phyloP scores from a whole-genome alignment of 1,140 invertebrate species.

The Aradophagus sp. region DNA sequence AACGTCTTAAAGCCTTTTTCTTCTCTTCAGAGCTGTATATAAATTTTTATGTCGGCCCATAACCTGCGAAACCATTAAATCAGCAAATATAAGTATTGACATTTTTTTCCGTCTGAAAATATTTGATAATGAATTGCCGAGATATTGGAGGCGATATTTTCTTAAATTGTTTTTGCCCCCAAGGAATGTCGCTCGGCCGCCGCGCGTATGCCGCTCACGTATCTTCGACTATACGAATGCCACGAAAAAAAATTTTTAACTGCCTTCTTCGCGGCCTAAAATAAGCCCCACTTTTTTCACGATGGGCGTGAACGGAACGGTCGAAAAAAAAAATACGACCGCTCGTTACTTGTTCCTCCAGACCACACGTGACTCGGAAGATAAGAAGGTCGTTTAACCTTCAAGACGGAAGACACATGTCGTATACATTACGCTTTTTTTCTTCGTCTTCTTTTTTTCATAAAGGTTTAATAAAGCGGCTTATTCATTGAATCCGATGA shows the following conservation, averaged over 20 bases:
- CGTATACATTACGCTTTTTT: too few species aligned
- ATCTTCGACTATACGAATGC: slow-evolving; percentile 23
- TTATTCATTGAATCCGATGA: slow-evolving; percentile 26
- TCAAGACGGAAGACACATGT: slow-evolving; percentile 14
- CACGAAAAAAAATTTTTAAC: slow-evolving; percentile 61
- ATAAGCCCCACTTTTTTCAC: slow-evolving; percentile 61
- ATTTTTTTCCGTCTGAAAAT: too few species aligned
- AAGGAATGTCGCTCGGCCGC: slow-evolving; percentile 15
- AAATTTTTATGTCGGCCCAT: too few species aligned
- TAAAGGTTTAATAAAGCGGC: slow-evolving; percentile 12
- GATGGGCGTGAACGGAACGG: slow-evolving; percentile 57
- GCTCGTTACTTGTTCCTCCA: slow-evolving; percentile 36
- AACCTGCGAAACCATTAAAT: too few species aligned
- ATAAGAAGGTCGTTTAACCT: slow-evolving; percentile 49
- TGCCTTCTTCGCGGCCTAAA: slow-evolving; percentile 46
- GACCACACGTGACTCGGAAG: slow-evolving; percentile 60
- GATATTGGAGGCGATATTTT: slow-evolving; percentile 13
- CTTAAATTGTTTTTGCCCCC: slow-evolving; percentile 19
- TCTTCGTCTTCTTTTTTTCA: slow-evolving; percentile 20
- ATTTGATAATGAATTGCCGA: slow-evolving; percentile 1
- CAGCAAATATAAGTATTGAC: too few species aligned
- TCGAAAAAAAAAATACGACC: slow-evolving; percentile 26
- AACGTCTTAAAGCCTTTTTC: too few species aligned
- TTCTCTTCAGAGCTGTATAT: too few species aligned
- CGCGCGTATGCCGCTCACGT: slow-evolving; percentile 57